Percentiles rank a stretch among this genome's conserved stretches.
Evolutionary conservation across 1,140 invertebrate genomes (phyloP).

Genomic region (Vanessa atalanta): DNA sequence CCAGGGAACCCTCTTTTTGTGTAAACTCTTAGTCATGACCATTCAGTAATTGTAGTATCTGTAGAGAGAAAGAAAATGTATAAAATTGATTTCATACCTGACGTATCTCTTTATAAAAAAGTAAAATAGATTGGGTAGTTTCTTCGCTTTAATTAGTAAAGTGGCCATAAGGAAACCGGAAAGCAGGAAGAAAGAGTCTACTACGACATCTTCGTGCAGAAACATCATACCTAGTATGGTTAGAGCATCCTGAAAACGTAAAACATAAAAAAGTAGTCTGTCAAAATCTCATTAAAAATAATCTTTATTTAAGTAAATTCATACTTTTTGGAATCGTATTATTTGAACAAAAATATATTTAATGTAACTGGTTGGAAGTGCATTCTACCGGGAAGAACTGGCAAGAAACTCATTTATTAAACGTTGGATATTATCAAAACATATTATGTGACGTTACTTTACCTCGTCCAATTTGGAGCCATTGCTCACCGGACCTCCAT

Average conservation of each 20-base stretch:
- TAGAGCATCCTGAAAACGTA: conserved; percentile 44
- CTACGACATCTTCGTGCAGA: conserved; percentile 83
- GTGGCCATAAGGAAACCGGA: conserved; percentile 79
- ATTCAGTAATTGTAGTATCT: no score
- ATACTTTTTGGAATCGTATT: no score
- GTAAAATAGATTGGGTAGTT: conserved; percentile 66
- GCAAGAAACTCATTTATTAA: no score
- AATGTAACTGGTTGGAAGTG: no score
- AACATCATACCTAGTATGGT: conserved; percentile 62
- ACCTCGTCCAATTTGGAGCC: conserved; percentile 80
- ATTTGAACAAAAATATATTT: no score
- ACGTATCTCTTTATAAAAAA: conserved; percentile 81
- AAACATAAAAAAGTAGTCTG: not conserved
- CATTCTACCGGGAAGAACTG: no score
- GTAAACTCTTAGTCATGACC: no score
- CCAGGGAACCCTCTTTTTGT: no score
- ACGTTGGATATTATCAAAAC: no score
- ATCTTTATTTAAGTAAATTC: no score
- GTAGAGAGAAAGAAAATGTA: no score
- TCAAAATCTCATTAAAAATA: no score
- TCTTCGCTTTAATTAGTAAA: conserved; percentile 42
- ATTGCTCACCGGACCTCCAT: conserved; percentile 80
- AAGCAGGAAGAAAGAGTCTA: conserved; percentile 84
- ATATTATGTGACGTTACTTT: not conserved
- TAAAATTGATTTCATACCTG: conserved; percentile 62